phyloP scores from a whole-genome alignment of 2,888 invertebrate genomes.

The Teleiodes luculella region DNA sequence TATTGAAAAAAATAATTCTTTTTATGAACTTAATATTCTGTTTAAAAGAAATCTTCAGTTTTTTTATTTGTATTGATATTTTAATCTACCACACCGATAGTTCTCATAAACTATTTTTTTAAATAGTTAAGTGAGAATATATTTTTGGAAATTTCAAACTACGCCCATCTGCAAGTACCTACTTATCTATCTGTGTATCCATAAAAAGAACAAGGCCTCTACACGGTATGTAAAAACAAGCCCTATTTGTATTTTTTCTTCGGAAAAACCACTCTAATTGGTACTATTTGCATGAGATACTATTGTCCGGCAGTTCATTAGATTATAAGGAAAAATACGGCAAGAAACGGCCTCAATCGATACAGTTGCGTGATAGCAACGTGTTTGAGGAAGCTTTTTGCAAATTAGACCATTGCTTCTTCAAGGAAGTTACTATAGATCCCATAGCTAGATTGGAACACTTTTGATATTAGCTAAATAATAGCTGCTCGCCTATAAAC shows the following conservation, averaged over 20 bases:
- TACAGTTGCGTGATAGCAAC: slow-evolving; percentile 58
- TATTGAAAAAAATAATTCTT: no score
- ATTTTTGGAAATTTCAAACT: no score
- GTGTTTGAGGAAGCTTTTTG: slow-evolving; percentile 59
- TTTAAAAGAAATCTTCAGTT: no score
- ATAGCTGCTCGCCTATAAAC: background rate
- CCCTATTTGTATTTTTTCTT: slow-evolving; percentile 27
- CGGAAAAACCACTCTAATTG: slow-evolving; percentile 71
- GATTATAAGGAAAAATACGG: slow-evolving; percentile 40
- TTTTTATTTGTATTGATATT: no score
- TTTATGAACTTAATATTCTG: no score
- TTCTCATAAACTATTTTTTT: no score
- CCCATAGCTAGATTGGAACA: background rate
- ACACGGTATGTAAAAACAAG: slow-evolving; percentile 30
- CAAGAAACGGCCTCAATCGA: slow-evolving; percentile 43
- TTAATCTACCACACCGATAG: no score
- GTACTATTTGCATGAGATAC: slow-evolving; percentile 62
- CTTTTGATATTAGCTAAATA: background rate
- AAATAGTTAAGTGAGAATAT: no score
- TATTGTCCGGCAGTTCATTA: slow-evolving; percentile 49
- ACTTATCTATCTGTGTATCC: no score
- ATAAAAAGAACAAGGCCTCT: background rate
- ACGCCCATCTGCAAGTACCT: no score
- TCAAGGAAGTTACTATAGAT: slow-evolving; percentile 2
- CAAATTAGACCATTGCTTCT: slow-evolving; percentile 51